phyloP scores from a whole-genome alignment of 1,140 invertebrate species.

The Myzus persicae region DNA sequence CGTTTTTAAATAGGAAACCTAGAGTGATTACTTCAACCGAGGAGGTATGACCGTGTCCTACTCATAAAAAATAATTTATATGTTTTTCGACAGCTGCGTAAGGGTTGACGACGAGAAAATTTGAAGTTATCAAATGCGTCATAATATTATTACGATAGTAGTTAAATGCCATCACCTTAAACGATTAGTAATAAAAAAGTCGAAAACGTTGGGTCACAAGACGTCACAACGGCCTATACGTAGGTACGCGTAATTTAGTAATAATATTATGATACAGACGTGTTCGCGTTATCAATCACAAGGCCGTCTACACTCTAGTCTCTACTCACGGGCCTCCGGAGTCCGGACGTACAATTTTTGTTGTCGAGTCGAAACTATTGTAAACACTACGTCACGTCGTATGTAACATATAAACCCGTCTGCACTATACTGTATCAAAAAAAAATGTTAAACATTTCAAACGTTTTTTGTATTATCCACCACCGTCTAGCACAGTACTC shows the following conservation, averaged over 20 bases:
- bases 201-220: neutral
- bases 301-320: neutral
- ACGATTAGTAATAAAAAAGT: neutral
- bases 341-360: neutral
- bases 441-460: neutral
- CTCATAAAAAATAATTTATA: neutral
- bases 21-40: neutral
- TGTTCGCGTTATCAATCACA: neutral
- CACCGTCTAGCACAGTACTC: neutral
- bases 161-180: neutral
- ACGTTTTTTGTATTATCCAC: neutral
- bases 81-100: neutral
- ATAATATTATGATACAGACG: neutral
- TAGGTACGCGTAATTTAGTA: neutral
- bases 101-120: neutral
- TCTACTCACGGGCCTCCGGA: constrained; percentile 13
- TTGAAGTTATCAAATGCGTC: neutral
- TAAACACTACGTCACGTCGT: neutral
- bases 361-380: neutral
- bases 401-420: neutral
- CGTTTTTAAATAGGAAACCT: neutral
- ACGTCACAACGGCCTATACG: neutral
- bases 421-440: neutral
- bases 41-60: neutral
- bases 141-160: neutral